Conservation (phyloP, 2,113 vertebrate genomes). For the Nestor notabilis region DNA sequence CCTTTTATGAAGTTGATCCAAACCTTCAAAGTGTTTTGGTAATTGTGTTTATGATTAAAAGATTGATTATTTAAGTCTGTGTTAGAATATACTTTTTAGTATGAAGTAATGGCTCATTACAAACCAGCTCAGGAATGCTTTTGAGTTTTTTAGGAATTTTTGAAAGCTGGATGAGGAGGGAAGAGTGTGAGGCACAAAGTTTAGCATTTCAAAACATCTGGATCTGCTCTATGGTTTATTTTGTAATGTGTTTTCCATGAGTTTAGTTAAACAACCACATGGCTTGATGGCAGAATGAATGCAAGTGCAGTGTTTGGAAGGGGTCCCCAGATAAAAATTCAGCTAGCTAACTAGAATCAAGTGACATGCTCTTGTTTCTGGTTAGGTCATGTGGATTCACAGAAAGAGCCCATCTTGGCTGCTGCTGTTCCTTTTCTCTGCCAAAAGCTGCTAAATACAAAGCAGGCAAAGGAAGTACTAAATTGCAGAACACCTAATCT, state of each 20-base stretch:
- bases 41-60: slow-evolving; percentile 41
- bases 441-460: slow-evolving; percentile 43
- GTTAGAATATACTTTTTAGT: slow-evolving; percentile 27
- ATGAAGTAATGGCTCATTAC: slow-evolving; percentile 67
- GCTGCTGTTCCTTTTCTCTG: slow-evolving; percentile 23
- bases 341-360: not conserved
- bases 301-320: slow-evolving; percentile 24
- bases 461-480: slow-evolving; percentile 59
- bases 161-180: slow-evolving; percentile 24
- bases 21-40: slow-evolving; percentile 56
- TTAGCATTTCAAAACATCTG: slow-evolving; percentile 67
- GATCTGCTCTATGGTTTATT: slow-evolving; percentile 59
- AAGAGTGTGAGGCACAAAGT: slow-evolving; percentile 45
- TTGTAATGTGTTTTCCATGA: slow-evolving; percentile 65
- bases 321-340: not conserved
- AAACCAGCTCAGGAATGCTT: slow-evolving; percentile 65
- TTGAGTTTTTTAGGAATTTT: slow-evolving; percentile 51
- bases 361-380: slow-evolving; percentile 6
- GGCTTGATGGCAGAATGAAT: slow-evolving; percentile 48
- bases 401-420: slow-evolving; percentile 42
- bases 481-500: slow-evolving; percentile 65
- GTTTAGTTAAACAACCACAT: slow-evolving; percentile 35
- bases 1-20: slow-evolving; percentile 28
- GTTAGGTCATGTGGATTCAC: not conserved
- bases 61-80: slow-evolving; percentile 60